Evolutionary conservation across 2,797 vertebrate species (phyloP).

Genomic region (Lycodopsis pacificus): DNA sequence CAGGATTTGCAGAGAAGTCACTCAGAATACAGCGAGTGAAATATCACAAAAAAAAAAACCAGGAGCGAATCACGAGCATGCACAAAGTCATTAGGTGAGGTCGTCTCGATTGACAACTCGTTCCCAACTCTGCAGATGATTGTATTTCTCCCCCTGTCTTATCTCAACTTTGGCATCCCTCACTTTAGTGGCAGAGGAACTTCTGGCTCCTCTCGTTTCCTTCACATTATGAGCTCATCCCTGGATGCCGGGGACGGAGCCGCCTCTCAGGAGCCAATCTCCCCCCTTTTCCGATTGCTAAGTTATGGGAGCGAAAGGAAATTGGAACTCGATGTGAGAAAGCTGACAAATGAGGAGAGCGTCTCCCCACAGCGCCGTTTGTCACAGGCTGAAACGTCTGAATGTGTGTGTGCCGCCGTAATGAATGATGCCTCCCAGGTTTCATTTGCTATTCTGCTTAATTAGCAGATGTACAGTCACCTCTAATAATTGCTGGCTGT

Average conservation of each 20-base stretch:
- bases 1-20: background rate
- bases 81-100: slow-evolving; percentile 33
- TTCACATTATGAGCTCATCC: slow-evolving; percentile 36
- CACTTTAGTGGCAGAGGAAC: slow-evolving; percentile 19
- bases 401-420: slow-evolving; percentile 33
- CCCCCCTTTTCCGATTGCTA: slow-evolving; percentile 1
- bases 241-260: background rate
- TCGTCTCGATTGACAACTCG: slow-evolving; percentile 4
- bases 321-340: slow-evolving; percentile 43
- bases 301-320: slow-evolving; percentile 34
- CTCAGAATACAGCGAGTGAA: background rate
- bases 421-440: slow-evolving; percentile 69
- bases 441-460: slow-evolving; percentile 74
- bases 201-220: slow-evolving; percentile 8
- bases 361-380: slow-evolving; percentile 38
- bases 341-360: slow-evolving; percentile 34
- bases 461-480: slow-evolving; percentile 68
- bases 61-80: slow-evolving; percentile 1
- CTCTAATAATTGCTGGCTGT: slow-evolving; percentile 61
- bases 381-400: slow-evolving; percentile 39
- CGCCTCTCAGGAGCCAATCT: slow-evolving; percentile 31
- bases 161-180: slow-evolving; percentile 30
- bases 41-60: slow-evolving; percentile 11
- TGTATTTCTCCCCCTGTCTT: slow-evolving; percentile 21
- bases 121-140: slow-evolving; percentile 17